Base-by-base conservation (phyloP, 2,797 vertebrate species). In the Cossypha caffra region DNA sequence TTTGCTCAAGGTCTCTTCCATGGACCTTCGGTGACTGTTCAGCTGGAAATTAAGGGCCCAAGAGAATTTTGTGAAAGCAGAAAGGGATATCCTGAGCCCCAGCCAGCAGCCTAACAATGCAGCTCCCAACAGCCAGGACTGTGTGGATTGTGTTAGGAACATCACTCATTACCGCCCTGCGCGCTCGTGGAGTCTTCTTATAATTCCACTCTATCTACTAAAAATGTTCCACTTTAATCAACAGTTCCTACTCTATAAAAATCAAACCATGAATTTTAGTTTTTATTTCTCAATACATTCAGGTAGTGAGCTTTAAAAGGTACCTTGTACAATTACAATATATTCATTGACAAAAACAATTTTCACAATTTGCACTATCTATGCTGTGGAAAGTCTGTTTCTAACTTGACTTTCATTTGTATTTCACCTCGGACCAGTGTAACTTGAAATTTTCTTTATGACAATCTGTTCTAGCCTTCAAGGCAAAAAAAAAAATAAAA, bases 51-150 rank as follows among this genome's bases (percentile, higher is more conserved):
- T 26, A 58, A 90, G 37, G 89, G 51, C 87, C 86, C 90, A 83
- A 33, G 94, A 94, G 82, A 78, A 38, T 87, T 80, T 88, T 83
- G 37, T 87, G 59, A 91, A 77, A 95, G 84, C 84, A 67, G 84
- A 74, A 92, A 80, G 86, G 84, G 95, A 93, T 89, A 95, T 89
- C 92, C 95, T 95, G 90, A 71, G 52, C 51, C 21, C 64, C 61
- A 87, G 92, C 68, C 92, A 94, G 76, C 83, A 95, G 71, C 29
- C 24, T 28, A 88, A 86, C 92, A 93, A 92, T 74, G 72, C 54
- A 75, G 42, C 42, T 68, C 58, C 68, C 75, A 91, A 81, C 66
- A 90, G 86, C 94, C 86, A 96, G 88, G 78, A 74, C 68, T n/a
- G 42, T 26, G 88, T 3, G 42, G 93, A 78, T 5, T 33, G 45